Conservation (phyloP, 2,113 vertebrate species). For the Grantiella picta region DNA sequence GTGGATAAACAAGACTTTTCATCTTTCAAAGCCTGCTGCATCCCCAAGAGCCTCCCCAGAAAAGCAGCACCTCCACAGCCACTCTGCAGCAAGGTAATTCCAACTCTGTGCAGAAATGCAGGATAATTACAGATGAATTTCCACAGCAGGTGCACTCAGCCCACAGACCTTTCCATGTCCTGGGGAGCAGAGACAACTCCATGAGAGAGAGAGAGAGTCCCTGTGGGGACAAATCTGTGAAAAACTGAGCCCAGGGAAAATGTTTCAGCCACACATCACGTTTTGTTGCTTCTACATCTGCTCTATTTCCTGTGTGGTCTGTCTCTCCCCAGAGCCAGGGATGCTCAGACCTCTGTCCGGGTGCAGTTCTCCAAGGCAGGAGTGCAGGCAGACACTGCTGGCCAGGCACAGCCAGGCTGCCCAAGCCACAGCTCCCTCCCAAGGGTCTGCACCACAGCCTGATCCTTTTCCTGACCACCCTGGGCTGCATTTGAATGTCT, state of each 20-base stretch:
- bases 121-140: constrained; percentile 6
- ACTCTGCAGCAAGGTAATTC: neutral
- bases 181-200: neutral
- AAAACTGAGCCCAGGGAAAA: neutral
- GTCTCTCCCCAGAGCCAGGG: neutral
- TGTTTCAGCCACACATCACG: rapidly evolving
- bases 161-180: neutral
- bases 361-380: neutral
- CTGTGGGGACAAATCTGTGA: neutral
- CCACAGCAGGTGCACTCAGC: neutral
- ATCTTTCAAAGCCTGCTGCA: neutral
- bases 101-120: neutral
- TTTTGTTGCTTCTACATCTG: neutral
- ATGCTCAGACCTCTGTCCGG: neutral
- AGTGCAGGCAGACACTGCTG: neutral
- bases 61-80: neutral
- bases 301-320: neutral
- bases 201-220: neutral
- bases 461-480: neutral
- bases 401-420: neutral
- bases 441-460: rapidly evolving
- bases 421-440: rapidly evolving
- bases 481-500: neutral
- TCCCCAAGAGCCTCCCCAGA: neutral
- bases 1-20: neutral